Evolutionary conservation across 2,113 vertebrate species (phyloP), one percentile per base, ranked within the genome.

Genomic region (Eleginops maclovinus): DNA sequence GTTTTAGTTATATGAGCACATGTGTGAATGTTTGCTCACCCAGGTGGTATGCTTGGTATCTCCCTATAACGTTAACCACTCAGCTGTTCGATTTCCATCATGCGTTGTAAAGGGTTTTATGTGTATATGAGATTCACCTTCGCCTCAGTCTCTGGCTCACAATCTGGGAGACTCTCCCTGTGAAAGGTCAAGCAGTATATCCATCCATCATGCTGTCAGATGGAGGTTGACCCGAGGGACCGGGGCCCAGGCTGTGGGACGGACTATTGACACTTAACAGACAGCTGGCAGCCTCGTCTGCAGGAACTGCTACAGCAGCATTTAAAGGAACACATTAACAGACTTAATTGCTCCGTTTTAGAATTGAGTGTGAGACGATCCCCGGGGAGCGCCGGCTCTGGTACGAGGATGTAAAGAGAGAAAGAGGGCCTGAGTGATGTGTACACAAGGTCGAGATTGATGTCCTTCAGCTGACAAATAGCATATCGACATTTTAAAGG

Each of bases 161-260:
- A 69, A 44, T 80, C 76, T 13, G 3, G 4, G 41, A 3, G 69
- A 54, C 41, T 58, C 43, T 61, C 63, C 22, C 21, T 44, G 73
- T 81, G 77, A 86, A 74, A 88, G 92, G 92, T 93, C 80, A 60
- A 26, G 62, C 24, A 9, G 10, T 58, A 43, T 65, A 50, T 63
- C 79, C 87, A 94, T 94, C 92, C 86, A 83, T 94, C 91, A 93
- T 87, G 67, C 78, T 91, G 92, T 90, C 93, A 86, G 76, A 58
- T n/a, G 31, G 54, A 77, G 75, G 74, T 75, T 61, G 22, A 71
- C 84, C 81, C 63, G 0, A 41, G 86, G 75, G 81, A 81, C 17
- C 28, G 6, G n/a, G 31, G 73, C 55, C 67, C 31, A 8, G 46
- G 51, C 72, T 64, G 47, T 44, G 11, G 76, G 79, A 68, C 22